Percentiles rank a stretch among this genome's conserved stretches.
Conservation (phyloP, 2,113 vertebrate species). For the Aplodontia rufa region DNA sequence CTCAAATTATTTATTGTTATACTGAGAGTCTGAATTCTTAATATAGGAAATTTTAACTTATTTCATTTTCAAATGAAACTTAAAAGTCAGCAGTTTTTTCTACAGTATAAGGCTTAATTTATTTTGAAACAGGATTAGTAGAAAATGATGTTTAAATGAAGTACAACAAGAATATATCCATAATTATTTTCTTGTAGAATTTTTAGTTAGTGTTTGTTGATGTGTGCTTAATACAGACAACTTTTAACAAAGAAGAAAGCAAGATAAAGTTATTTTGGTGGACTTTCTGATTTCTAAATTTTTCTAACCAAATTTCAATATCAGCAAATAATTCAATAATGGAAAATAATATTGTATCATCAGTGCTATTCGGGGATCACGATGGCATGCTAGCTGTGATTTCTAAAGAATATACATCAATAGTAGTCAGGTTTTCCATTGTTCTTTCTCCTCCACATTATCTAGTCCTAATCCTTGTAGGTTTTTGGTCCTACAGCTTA, state of each 20-base stretch:
- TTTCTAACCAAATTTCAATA: neutral
- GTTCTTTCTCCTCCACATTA: neutral
- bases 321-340: neutral
- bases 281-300: conserved; percentile 51
- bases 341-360: neutral
- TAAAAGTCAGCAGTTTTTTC: neutral
- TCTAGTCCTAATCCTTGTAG: neutral
- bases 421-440: neutral
- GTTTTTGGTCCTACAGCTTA: neutral
- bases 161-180: conserved; percentile 66
- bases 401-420: neutral
- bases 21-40: neutral
- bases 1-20: neutral
- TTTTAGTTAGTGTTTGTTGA: conserved; percentile 75
- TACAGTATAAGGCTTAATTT: conserved; percentile 47
- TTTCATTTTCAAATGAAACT: neutral
- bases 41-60: neutral
- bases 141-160: conserved; percentile 60
- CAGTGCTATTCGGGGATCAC: neutral
- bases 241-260: conserved; percentile 65
- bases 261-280: conserved; percentile 42
- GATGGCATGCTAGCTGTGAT: neutral
- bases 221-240: conserved; percentile 75
- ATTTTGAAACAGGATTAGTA: conserved; percentile 69
- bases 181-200: conserved; percentile 60